Base-by-base conservation (phyloP, 2,113 vertebrate species). In the Peromyscus leucopus region DNA sequence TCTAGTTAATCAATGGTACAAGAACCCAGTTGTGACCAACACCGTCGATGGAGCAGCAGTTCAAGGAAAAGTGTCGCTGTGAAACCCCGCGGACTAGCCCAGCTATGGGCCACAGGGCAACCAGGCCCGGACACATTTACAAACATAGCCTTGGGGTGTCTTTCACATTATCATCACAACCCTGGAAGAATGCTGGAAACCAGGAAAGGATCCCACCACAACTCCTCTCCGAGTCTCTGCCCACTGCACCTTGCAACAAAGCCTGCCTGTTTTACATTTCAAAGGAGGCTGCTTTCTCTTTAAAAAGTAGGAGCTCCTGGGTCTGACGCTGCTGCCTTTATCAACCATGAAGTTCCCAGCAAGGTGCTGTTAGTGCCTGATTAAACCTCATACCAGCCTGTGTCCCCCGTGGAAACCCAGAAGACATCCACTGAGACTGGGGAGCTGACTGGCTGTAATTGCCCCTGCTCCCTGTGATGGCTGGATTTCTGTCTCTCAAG, bases 351-450 rank as follows among this genome's bases (percentile, higher is more conserved):
- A 98, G 98, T 98, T 98, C 98, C 97, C 98, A 99, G 98, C 98
- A 98, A 99, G 98, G 98, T 98, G 98, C 98, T 98, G 98, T 98
- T 98, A 98, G 98, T 98, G 98, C 98, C 98, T 98, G 98, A 99
- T 99, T 98, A 99, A 99, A 98, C 98, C 98, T 98, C 98, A 98
- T 98, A 98, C 98, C 98, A 98, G 97, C 98, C 98, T 95, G 39
- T 97, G 98, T 98, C 98, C 98, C 98, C 98, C 97, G 97, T 96
- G 98, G 98, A 98, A 98, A 98, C 98, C 98, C 98, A 98, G 98
- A 98, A 98, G 98, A 98, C 96, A 97, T 98, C 98, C 98, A 94
- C 98, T 98, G 98, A 98, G 98, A 98, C 98, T 75, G 79, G 97
- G 98, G 98, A 96, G 96, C 98, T 98, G 98, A 98, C 97, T 98